Conservation (phyloP, 2,797 vertebrate species). For the Pipistrellus nathusii region DNA sequence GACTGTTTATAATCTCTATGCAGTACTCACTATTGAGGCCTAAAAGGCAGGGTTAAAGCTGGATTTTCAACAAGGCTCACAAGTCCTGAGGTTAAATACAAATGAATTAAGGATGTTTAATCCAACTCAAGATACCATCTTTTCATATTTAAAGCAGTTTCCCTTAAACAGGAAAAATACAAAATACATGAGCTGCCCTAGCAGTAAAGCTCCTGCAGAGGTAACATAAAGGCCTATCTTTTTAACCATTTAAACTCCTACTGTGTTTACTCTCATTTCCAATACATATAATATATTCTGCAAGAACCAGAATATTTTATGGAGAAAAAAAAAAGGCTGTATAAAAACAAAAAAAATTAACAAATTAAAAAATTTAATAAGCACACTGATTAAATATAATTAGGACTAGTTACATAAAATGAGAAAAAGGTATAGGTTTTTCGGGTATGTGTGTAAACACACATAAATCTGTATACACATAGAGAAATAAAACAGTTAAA, state of each 20-base stretch:
- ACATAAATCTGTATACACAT: slow-evolving; percentile 60
- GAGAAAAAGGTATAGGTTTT: not conserved
- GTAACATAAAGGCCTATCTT: slow-evolving; percentile 56
- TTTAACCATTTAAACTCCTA: slow-evolving; percentile 53
- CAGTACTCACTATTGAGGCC: slow-evolving; percentile 41
- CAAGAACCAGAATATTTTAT: slow-evolving; percentile 60
- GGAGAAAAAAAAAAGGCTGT: slow-evolving; percentile 47
- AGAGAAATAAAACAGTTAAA: slow-evolving; percentile 80
- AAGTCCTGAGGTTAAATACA: slow-evolving; percentile 59
- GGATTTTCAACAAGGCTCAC: slow-evolving; percentile 59
- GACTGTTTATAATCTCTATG: slow-evolving; percentile 58
- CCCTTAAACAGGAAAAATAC: slow-evolving; percentile 68
- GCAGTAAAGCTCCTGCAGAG: slow-evolving; percentile 67
- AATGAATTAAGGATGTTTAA: slow-evolving; percentile 65
- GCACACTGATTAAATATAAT: slow-evolving; percentile 57
- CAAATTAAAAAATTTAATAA: slow-evolving; percentile 49
- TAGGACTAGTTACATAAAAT: slow-evolving; percentile 55
- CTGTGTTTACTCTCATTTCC: slow-evolving; percentile 57
- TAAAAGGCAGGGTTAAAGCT: slow-evolving; percentile 23
- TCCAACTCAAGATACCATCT: slow-evolving; percentile 56
- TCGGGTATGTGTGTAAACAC: slow-evolving; percentile 44
- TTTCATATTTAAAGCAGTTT: slow-evolving; percentile 69
- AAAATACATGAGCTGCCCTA: slow-evolving; percentile 81
- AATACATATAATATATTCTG: slow-evolving; percentile 21
- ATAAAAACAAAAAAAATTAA: not conserved